These are phyloP conservation scores for Penelope pileata DNA, from an alignment of 2,113 vertebrate species.

Conservation along the genomic window DNA sequence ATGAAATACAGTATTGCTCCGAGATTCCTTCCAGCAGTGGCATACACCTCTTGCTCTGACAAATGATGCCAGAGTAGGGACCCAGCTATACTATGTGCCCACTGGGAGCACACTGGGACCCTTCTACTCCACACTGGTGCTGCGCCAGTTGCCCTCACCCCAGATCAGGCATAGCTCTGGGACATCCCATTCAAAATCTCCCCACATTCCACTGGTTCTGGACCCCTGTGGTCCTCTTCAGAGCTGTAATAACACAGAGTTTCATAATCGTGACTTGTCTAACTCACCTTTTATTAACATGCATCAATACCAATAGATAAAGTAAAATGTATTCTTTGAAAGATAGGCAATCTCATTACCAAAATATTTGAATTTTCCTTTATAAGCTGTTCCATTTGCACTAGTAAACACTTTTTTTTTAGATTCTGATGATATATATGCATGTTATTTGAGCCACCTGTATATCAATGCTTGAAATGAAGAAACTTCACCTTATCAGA, in stretches of 20 bases:
- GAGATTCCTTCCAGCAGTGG: not conserved
- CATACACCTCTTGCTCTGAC: not conserved
- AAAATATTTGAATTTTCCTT: not conserved
- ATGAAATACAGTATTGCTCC: not conserved
- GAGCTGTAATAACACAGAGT: not conserved
- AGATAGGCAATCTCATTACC: not conserved
- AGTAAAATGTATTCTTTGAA: not conserved
- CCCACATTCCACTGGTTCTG: fast-evolving
- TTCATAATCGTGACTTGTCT: not conserved
- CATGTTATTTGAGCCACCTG: not conserved
- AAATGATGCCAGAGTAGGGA: not conserved
- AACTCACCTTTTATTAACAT: not conserved
- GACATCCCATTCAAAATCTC: not conserved
- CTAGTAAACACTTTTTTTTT: not conserved
- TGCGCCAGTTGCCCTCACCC: not conserved
- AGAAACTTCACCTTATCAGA: not conserved
- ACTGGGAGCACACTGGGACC: not conserved
- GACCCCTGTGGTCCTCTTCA: not conserved
- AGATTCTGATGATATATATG: not conserved
- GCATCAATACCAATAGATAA: not conserved
- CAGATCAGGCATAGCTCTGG: not conserved
- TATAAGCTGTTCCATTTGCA: not conserved
- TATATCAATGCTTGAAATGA: not conserved
- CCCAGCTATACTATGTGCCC: not conserved
- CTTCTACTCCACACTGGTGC: not conserved